Evolutionary conservation across 1,140 invertebrate genomes (phyloP).

Genomic region (Brachystomella parvula): DNA sequence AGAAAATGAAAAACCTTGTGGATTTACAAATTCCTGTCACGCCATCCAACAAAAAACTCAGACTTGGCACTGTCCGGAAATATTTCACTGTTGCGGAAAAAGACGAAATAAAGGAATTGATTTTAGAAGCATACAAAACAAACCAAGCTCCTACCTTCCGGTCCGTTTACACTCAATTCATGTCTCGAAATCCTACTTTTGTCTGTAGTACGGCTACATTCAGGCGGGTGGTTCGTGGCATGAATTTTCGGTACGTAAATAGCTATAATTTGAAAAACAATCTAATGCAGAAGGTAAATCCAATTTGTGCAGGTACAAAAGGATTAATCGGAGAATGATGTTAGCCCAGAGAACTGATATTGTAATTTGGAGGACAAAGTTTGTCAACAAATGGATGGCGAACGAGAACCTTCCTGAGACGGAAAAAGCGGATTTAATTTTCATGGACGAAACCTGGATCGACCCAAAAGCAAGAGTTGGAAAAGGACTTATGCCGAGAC

Average conservation of each 20-base stretch:
- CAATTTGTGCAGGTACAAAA: too few species aligned
- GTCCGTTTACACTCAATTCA: background rate
- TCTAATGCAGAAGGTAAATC: too few species aligned
- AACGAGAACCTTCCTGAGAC: background rate
- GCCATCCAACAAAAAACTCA: background rate
- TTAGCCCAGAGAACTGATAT: background rate
- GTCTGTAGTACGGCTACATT: background rate
- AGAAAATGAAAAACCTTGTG: background rate
- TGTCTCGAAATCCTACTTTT: background rate
- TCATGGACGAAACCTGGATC: constrained; percentile 1
- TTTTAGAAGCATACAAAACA: background rate
- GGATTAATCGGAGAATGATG: background rate
- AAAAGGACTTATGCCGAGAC: background rate
- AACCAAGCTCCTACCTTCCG: background rate
- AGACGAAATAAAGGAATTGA: background rate
- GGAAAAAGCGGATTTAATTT: background rate
- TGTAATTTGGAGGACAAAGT: background rate
- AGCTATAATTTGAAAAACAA: too few species aligned
- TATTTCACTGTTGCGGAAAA: background rate
- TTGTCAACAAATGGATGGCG: background rate
- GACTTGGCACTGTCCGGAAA: background rate
- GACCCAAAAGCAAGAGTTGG: background rate
- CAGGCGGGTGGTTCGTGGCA: background rate
- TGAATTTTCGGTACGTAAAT: too few species aligned
- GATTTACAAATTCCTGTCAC: background rate